Evolutionary conservation across 2,888 invertebrate genomes (phyloP).

Genomic region (Protophormia terraenovae): DNA sequence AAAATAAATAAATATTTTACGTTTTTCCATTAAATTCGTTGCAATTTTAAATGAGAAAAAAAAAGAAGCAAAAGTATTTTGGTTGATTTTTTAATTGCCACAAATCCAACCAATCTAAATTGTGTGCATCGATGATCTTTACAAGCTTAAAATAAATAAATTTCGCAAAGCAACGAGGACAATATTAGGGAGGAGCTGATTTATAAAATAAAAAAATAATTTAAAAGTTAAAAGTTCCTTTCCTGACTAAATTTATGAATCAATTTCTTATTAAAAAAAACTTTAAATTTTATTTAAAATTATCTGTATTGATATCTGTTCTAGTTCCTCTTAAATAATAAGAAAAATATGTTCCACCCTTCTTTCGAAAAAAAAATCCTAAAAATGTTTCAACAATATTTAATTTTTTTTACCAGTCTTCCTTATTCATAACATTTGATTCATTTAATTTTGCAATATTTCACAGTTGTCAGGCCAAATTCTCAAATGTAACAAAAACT

Average conservation of each 20-base stretch:
- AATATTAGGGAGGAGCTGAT: slow-evolving; percentile 1
- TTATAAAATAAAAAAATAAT: not conserved
- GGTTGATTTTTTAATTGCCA: slow-evolving; percentile 40
- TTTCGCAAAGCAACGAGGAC: not conserved
- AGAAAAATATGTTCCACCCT: too few species aligned
- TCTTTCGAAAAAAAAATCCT: too few species aligned
- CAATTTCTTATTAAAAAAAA: too few species aligned
- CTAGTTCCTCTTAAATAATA: too few species aligned
- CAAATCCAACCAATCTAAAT: slow-evolving; percentile 49
- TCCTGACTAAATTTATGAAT: too few species aligned
- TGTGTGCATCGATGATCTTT: slow-evolving; percentile 29
- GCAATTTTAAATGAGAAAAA: not conserved
- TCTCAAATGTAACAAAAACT: slow-evolving; percentile 7
- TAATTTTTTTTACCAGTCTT: too few species aligned
- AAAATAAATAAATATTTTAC: not conserved
- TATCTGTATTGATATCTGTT: too few species aligned
- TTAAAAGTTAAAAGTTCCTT: not conserved
- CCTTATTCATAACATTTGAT: too few species aligned
- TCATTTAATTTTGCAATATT: slow-evolving; percentile 31
- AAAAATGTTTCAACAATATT: too few species aligned
- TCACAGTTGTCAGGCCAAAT: not conserved
- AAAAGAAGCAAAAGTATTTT: not conserved
- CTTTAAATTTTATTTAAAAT: too few species aligned
- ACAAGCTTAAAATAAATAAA: slow-evolving; percentile 15
- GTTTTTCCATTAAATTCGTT: not conserved